Conservation (phyloP, 2,113 vertebrate species). For the Hylia prasina region DNA sequence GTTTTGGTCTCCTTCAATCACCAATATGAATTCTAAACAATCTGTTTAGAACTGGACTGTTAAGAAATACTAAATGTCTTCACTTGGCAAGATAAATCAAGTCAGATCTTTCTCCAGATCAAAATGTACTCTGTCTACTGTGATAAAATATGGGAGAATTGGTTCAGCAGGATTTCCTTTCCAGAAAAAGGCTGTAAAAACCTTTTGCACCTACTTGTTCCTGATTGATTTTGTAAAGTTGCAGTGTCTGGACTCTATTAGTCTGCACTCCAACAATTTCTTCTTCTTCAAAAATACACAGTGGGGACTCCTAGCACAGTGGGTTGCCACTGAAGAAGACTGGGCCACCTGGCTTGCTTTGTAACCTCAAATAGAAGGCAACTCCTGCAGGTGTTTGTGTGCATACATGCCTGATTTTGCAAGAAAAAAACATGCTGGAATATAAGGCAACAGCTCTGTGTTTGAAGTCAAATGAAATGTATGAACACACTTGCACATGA, state of each 20-base stretch:
- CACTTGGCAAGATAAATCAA: background rate
- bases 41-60: background rate
- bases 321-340: background rate
- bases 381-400: fast-evolving
- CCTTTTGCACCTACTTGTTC: background rate
- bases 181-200: background rate
- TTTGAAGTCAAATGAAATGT: fast-evolving
- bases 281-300: background rate
- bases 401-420: background rate
- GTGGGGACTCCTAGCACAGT: fast-evolving
- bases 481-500: fast-evolving
- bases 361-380: background rate
- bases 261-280: background rate
- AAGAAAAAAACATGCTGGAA: background rate
- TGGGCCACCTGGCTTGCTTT: background rate
- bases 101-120: background rate
- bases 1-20: background rate
- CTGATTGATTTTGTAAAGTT: background rate
- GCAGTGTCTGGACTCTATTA: background rate
- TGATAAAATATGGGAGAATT: background rate
- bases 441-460: background rate
- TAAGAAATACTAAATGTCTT: background rate
- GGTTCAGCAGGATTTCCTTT: background rate
- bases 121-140: background rate
- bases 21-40: background rate